Evolutionary conservation across 2,797 vertebrate genomes (phyloP), one percentile per base, ranked within the genome.

Genomic region (Carduelis carduelis): DNA sequence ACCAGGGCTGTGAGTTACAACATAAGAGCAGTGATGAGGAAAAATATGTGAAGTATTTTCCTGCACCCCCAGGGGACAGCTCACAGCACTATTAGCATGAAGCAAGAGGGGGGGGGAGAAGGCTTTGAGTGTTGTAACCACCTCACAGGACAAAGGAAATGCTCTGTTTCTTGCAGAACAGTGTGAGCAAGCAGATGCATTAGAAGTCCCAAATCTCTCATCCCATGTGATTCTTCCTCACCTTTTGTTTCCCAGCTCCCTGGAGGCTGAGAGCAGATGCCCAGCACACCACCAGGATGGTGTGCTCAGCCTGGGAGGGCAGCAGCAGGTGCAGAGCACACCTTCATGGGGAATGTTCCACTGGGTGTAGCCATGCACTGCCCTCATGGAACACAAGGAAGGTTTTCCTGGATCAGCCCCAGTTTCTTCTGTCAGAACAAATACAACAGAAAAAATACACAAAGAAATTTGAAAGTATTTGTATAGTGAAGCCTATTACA

Each of bases 41-140:
- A 91, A 91, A 95, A 65, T 90, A 96, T 74, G 93, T 61, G 61
- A 95, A 89, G 63, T n/a, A 93, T 96, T 95, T 93, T 95, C 44
- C 63, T 90, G 59, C 83, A 69, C 55, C 90, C 74, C 35, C 70
- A 59, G 83, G 93, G 90, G 32, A 93, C 65, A 72, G 80, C 93
- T 92, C 56, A 21, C 83, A 90, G 59, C 78, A 76, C 72, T 43
- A 16, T 78, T 44, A 78, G 37, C 43, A 64, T 27, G 53, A 70
- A 85, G 71, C 19, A 75, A 43, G 39, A 35, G 52, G 43, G 19
- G 5, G 3, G 3, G 5, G 24, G 23, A 52, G 47, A 64, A 77
- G 19, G 37, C 43, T 88, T 74, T 64, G 60, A 81, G 57, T 34
- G n/a, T 12, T 70, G 34, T 49, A 71, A 26, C 68, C 49, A 17